Percentiles rank a stretch among this genome's conserved stretches.
Conservation (phyloP, 2,888 invertebrate genomes). For the Xanthorhoe spadicearia region DNA sequence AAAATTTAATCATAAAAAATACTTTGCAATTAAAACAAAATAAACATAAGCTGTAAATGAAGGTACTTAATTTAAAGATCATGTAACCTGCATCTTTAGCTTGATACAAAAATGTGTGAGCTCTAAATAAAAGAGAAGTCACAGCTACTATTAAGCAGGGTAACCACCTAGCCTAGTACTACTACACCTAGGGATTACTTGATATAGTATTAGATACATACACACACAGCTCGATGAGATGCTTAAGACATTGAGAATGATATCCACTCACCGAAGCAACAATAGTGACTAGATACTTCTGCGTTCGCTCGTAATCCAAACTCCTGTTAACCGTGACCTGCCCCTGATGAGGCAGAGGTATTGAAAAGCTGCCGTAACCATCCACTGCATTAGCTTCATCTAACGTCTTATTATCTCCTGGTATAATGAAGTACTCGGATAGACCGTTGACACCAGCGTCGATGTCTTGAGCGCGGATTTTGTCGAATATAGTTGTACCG, state of each 20-base stretch:
- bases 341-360: slow-evolving; percentile 95
- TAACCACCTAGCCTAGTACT: no score
- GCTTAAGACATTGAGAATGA: background rate
- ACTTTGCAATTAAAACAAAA: no score
- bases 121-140: no score
- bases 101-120: no score
- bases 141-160: no score
- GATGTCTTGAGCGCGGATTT: slow-evolving; percentile 91
- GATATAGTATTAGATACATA: no score
- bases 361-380: slow-evolving; percentile 93
- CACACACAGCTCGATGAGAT: no score
- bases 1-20: no score
- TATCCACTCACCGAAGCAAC: slow-evolving; percentile 91
- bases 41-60: no score
- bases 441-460: slow-evolving; percentile 95
- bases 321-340: slow-evolving; percentile 94
- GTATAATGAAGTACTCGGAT: slow-evolving; percentile 93
- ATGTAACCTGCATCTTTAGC: no score
- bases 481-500: slow-evolving; percentile 93
- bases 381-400: slow-evolving; percentile 86
- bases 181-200: no score
- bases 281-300: slow-evolving; percentile 94
- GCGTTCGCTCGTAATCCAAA: slow-evolving; percentile 94
- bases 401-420: slow-evolving; percentile 82
- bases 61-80: no score